These are phyloP conservation scores for Zonitis immaculata DNA, from an alignment of 2,888 invertebrate species.

Conservation along the genomic window DNA sequence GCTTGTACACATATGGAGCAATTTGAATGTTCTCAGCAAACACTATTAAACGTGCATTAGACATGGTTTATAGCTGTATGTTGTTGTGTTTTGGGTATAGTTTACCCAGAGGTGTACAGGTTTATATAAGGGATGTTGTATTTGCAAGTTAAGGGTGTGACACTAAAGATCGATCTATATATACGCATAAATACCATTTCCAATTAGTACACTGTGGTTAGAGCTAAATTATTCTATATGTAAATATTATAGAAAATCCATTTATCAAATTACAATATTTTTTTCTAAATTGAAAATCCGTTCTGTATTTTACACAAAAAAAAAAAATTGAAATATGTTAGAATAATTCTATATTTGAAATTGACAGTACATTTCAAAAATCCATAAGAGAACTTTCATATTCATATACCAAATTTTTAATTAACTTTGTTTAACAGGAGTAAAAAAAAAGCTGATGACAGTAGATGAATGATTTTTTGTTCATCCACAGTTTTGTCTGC, in stretches of 20 bases:
- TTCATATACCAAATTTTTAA: too few species aligned
- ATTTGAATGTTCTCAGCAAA: constrained; percentile 8
- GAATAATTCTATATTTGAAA: too few species aligned
- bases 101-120: constrained; percentile 8
- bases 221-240: constrained; percentile 5
- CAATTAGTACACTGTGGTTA: not conserved
- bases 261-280: too few species aligned
- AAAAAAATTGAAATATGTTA: too few species aligned
- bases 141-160: constrained; percentile 2
- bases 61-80: constrained; percentile 16
- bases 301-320: too few species aligned
- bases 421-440: too few species aligned
- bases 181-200: constrained; percentile 1
- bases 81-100: not conserved
- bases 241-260: constrained; percentile 7
- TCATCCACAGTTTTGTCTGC: too few species aligned
- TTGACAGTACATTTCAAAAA: too few species aligned
- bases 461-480: too few species aligned
- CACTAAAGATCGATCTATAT: not conserved
- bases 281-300: too few species aligned
- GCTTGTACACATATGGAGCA: not conserved
- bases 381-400: too few species aligned
- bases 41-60: constrained; percentile 22
- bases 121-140: constrained; percentile 8
- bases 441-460: too few species aligned